A percentile compares a stretch with the other conserved stretches of the same genome.
These are phyloP conservation scores for Galagoides demidoff DNA, from an alignment of 2,797 vertebrate species.

Conservation along the genomic window DNA sequence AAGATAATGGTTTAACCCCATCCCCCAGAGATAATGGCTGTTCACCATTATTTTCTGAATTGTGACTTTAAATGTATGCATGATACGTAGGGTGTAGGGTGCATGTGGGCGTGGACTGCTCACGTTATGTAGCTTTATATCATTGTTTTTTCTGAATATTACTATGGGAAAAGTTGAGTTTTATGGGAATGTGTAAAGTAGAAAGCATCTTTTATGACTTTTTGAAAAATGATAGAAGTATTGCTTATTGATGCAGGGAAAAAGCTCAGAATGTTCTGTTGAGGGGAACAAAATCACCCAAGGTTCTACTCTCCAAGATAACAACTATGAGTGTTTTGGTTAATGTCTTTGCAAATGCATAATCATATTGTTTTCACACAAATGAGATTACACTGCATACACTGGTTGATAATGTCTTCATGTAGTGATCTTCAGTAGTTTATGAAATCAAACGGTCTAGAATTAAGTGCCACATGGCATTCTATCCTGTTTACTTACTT, in stretches of 20 bases:
- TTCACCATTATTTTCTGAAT: background rate
- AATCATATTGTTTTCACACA: background rate
- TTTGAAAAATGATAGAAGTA: background rate
- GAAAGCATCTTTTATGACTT: background rate
- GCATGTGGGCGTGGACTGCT: rapidly evolving
- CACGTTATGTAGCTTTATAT: background rate
- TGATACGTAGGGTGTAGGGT: background rate
- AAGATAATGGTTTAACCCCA: too few relatives aligned
- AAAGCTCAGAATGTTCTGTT: background rate
- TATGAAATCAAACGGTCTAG: background rate
- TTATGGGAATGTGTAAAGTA: background rate
- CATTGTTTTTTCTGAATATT: background rate
- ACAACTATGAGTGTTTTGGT: background rate
- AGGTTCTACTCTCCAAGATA: background rate
- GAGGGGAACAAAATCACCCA: background rate
- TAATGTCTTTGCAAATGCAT: background rate
- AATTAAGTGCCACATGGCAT: background rate
- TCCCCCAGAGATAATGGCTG: background rate
- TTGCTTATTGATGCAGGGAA: background rate
- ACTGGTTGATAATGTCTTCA: background rate
- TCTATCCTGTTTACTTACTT: background rate
- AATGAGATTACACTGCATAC: too few relatives aligned
- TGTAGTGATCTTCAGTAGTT: background rate
- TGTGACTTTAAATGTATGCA: rapidly evolving
- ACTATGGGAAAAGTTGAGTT: background rate